Evolutionary conservation across 2,888 invertebrate genomes (phyloP), one percentile per base, ranked within the genome.

Genomic region (Melanostoma mellinum): DNA sequence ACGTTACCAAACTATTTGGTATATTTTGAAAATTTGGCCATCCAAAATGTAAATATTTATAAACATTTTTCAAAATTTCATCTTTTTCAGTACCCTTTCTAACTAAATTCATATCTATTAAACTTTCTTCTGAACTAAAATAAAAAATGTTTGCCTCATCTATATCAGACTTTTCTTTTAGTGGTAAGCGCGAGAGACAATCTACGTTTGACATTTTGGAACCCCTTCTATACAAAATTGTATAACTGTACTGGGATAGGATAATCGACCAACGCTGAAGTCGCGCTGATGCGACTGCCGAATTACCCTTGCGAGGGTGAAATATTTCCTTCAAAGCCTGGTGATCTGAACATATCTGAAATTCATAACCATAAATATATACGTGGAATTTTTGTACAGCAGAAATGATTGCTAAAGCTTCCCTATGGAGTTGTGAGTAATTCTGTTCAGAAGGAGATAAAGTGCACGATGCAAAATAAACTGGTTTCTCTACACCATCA

Each of bases 321-420:
- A 52, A 52, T 32, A 52, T 67, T 40, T 42, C 20, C n/a, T 53
- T 53, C 2, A 67, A 10, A 3, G 53, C 42, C 20, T 67, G 52
- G 2, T 63, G 38, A 61, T 88, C 88, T 4, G 79, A 86, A 84
- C 42, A 67, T n/a, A 67, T 53, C 8, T 42, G 33, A 32, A 67
- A 67, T 33, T 52, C 32, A 2, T 65, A 80, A 44, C 52, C 92
- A 85, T 87, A 90, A 3, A 92, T 56, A 82, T 89, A 92, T 36
- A 89, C 86, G 67, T 90, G 89, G 85, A 91, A 92, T 85, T 89
- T 89, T 36, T 88, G 86, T 0, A 91, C 87, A 1, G 89, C 90
- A 73, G 87, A 91, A 30, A 90, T 84, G 1, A 91, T 86, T 9
- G 88, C 88, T 8, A 90, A 82, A 6, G 88, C 89, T 85, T 88